Percentiles rank a stretch among this genome's conserved stretches.
These are phyloP conservation scores for Ormyrus nitidulus DNA, from an alignment of 2,888 invertebrate species.

Conservation along the genomic window DNA sequence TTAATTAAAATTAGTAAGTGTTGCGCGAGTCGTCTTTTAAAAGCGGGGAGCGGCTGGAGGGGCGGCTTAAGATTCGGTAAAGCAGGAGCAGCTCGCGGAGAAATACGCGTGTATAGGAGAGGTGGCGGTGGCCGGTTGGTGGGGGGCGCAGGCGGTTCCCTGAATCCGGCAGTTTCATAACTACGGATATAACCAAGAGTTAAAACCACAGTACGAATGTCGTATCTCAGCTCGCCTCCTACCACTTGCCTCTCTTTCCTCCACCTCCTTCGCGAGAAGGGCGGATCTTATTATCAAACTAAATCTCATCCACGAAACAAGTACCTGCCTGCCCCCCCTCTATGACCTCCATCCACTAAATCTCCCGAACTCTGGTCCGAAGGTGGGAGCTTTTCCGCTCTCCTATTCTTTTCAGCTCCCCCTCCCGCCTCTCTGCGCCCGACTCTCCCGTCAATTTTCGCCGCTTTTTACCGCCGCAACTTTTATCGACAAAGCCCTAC, in stretches of 20 bases:
- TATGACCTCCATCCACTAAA: slow-evolving; percentile 32
- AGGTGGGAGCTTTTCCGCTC: slow-evolving; percentile 25
- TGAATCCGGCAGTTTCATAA: slow-evolving; percentile 73
- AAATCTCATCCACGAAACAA: slow-evolving; percentile 71
- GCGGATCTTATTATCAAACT: slow-evolving; percentile 73
- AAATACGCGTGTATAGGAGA: slow-evolving; percentile 19
- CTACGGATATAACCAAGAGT: slow-evolving; percentile 73
- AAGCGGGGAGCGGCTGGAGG: slow-evolving; percentile 28
- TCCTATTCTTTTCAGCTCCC: slow-evolving; percentile 1
- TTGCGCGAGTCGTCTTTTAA: slow-evolving; percentile 50
- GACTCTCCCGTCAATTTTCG: slow-evolving; percentile 11
- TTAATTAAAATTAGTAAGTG: slow-evolving; percentile 57
- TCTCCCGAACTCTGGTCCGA: slow-evolving; percentile 6
- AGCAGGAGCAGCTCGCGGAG: slow-evolving; percentile 13
- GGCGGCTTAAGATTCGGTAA: slow-evolving; percentile 49
- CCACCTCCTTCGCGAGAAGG: slow-evolving; percentile 60
- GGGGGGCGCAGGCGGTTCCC: slow-evolving; percentile 54
- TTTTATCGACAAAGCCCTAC: no score
- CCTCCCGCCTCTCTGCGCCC: not conserved
- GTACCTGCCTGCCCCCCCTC: slow-evolving; percentile 62
- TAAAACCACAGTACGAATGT: slow-evolving; percentile 74
- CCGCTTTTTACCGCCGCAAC: no score
- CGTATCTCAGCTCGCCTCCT: slow-evolving; percentile 69
- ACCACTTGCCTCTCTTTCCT: not conserved
- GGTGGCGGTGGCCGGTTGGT: slow-evolving; percentile 4